Evolutionary conservation across 2,113 vertebrate species (phyloP).

Genomic region (Scopus umbretta): DNA sequence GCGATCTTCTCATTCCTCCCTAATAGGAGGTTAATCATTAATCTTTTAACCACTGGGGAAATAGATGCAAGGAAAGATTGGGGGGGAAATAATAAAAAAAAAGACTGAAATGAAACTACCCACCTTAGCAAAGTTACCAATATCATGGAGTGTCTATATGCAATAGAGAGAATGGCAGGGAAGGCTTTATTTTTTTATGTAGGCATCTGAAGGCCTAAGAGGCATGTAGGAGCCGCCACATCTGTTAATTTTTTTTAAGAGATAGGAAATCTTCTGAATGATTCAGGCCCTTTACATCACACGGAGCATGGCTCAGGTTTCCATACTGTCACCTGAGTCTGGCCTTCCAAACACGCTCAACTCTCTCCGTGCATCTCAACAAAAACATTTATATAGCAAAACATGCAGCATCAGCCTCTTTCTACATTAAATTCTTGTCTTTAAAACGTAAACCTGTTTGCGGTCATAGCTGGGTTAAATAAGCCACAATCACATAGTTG

Average conservation of each 20-base stretch:
- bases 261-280: not conserved
- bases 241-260: not conserved
- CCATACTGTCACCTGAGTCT: not conserved
- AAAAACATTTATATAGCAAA: not conserved
- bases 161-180: not conserved
- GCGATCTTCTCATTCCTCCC: not conserved
- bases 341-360: not conserved
- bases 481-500: not conserved
- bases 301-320: not conserved
- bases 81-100: not conserved
- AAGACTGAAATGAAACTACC: not conserved
- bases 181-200: not conserved
- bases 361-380: rapidly evolving
- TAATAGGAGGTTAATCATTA: not conserved
- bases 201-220: not conserved
- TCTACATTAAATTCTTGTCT: not conserved
- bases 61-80: not conserved
- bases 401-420: not conserved
- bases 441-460: not conserved
- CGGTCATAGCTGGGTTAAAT: not conserved
- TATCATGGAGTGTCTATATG: not conserved
- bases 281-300: not conserved
- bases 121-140: not conserved
- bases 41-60: conserved; percentile 1
- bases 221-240: not conserved